A percentile compares a stretch with the other conserved stretches of the same genome.
phyloP scores from a whole-genome alignment of 2,888 invertebrate species.

The Caenorhabditis doughertyi region DNA sequence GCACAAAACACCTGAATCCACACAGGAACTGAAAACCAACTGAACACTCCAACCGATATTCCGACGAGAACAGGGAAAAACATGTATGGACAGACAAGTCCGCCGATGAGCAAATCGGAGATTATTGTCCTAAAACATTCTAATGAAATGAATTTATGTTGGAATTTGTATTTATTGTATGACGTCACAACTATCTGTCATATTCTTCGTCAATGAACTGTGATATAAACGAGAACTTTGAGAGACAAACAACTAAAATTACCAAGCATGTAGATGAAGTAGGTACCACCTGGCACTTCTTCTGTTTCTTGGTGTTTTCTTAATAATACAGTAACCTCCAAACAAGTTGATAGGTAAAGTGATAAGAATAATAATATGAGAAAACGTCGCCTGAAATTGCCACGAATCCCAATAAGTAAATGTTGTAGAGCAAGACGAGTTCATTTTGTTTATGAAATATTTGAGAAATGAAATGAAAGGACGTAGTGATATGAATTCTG shows the following conservation, averaged over 20 bases:
- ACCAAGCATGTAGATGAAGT: slow-evolving; percentile 57
- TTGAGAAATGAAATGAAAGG: not conserved
- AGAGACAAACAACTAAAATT: not conserved
- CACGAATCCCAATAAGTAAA: slow-evolving; percentile 50
- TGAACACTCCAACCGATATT: slow-evolving; percentile 50
- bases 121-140: slow-evolving; percentile 52
- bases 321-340: slow-evolving; percentile 54
- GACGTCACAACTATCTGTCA: no score
- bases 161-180: no score
- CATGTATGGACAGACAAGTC: slow-evolving; percentile 55
- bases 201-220: no score
- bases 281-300: slow-evolving; percentile 55
- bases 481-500: slow-evolving; percentile 26
- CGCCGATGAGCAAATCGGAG: slow-evolving; percentile 50
- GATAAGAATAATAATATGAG: slow-evolving; percentile 31
- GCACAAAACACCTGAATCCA: slow-evolving; percentile 58
- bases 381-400: slow-evolving; percentile 54
- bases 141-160: not conserved
- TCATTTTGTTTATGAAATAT: slow-evolving; percentile 36
- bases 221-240: no score
- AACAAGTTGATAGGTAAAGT: slow-evolving; percentile 54
- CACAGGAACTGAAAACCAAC: slow-evolving; percentile 43
- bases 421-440: slow-evolving; percentile 37
- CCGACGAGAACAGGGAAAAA: slow-evolving; percentile 61
- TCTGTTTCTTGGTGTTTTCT: slow-evolving; percentile 47